Evolutionary conservation across 2,888 invertebrate species (phyloP), one percentile per base, ranked within the genome.

Genomic region (Leptothorax acervorum): DNA sequence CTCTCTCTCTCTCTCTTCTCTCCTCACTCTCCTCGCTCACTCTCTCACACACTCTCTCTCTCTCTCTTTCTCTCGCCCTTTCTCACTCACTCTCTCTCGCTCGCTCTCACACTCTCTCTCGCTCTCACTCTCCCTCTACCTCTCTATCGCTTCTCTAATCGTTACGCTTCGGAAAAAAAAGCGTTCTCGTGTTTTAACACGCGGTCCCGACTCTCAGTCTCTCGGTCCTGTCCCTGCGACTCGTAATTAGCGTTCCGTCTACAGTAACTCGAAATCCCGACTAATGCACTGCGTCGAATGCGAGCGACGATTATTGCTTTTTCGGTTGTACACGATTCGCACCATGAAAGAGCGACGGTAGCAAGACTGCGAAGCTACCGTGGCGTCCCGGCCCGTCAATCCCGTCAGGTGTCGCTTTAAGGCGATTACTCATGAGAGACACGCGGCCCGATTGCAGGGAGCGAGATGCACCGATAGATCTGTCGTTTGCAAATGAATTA

Each of bases 241-340:
- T 70, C 88, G 86, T 89, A 86, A 83, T 87, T 85, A 86, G 81
- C 84, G 86, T 90, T 85, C 86, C 55, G 71, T 85, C 89, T 87
- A 85, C 85, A 86, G 91, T 87, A 87, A 51, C 79, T 89, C 86
- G 87, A 88, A 89, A 89, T 89, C 86, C 71, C 89, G 92, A 93
- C 91, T 89, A 92, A 93, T 93, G 93, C 93, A 93, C 94, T 92
- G 94, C 94, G 93, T 93, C 92, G 91, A 92, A 92, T 93, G 92
- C 92, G 88, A 89, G 86, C 92, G 89, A 90, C 87, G 86, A 90
- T 89, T 90, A 90, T 89, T 90, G 90, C 90, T 92, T 91, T 90
- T 85, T 90, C 86, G 89, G 91, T 90, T 90, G 87, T 91, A 91
- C 91, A 88, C 92, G 93, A 92, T 90, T 86, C 91, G 90, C 91